Conservation (phyloP, 2,888 invertebrate genomes). For the Pomacea canaliculata region DNA sequence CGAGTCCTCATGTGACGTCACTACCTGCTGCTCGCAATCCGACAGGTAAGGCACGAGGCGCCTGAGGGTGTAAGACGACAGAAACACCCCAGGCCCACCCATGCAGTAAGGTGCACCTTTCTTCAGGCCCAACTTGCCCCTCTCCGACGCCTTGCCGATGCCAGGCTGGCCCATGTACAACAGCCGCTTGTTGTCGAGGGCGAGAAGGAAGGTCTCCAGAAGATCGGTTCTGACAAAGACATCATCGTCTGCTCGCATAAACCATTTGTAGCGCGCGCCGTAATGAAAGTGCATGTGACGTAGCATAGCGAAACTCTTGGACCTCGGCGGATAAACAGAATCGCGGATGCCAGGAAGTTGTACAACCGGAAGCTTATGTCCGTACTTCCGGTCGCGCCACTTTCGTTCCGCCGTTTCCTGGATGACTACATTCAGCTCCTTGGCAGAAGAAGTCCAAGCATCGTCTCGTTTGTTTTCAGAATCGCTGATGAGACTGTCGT, state of each 20-base stretch:
- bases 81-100: slow-evolving; percentile 96
- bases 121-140: slow-evolving; percentile 83
- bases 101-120: slow-evolving; percentile 92
- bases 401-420: too few relatives aligned
- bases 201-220: slow-evolving; percentile 84
- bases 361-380: slow-evolving; percentile 75
- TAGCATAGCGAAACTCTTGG: slow-evolving; percentile 93
- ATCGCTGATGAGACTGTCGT: slow-evolving; percentile 21
- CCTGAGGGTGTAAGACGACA: slow-evolving; percentile 86
- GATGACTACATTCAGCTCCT: too few relatives aligned
- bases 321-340: slow-evolving; percentile 97
- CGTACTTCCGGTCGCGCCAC: neutral
- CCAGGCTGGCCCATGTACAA: slow-evolving; percentile 81
- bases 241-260: slow-evolving; percentile 96
- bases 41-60: slow-evolving; percentile 86
- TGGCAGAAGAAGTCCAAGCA: neutral
- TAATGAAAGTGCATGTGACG: slow-evolving; percentile 87
- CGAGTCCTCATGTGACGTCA: slow-evolving; percentile 96
- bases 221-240: slow-evolving; percentile 89
- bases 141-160: slow-evolving; percentile 77
- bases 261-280: slow-evolving; percentile 85
- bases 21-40: slow-evolving; percentile 88
- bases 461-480: neutral
- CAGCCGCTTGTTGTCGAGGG: slow-evolving; percentile 86
- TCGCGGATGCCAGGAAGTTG: slow-evolving; percentile 81